Base-by-base conservation (phyloP, 2,888 invertebrate species). In the Tachystola acroxantha region DNA sequence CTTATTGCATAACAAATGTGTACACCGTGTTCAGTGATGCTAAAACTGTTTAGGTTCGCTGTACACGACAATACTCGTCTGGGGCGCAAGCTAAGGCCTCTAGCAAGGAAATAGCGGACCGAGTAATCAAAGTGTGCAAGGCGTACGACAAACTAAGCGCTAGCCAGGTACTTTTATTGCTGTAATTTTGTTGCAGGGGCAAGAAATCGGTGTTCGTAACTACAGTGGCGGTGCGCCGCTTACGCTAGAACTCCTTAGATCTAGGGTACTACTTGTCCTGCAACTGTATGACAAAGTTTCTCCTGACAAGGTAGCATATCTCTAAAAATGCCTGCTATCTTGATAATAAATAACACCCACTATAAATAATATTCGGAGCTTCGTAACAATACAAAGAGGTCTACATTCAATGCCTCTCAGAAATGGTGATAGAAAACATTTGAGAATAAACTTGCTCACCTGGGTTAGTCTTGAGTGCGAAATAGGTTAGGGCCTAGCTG, bases 241-340 rank as follows among this genome's bases (percentile, higher is more conserved):
- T 64, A 89, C 94, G 48, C 88, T 96, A 76, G 93, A 94, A 66
- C 89, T 94, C 64, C 94, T 98, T 79, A 85, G 90, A 72, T 94
- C 96, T 75, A 91, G 99, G 75, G 97, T 99, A 53, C 88, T 98
- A 64, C 93, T 99, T 84, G 96, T 98, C 51, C 92, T 99, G 66
- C 95, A 95, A 89, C 92, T 99, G 57, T 99, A 96, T 90, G 99
- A 99, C 90, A 99, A 99, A 93, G 90, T 99, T 87, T 91, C 94
- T 70, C 93, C 96, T 55, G 90, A 91, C 63, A 96, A 98, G 96
- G 98, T 98, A 94, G 88, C 39, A 27, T 29, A 25, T 39, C n/a
- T 20, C 20, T 20, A 7, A 3, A 20, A 20, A 20, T 20, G 9
- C 9, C 9, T n/a, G n/a, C 16, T 24, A n/a, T 24, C 9, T 24